Conservation (phyloP, 2,888 invertebrate species). For the Sminthurides aquaticus region DNA sequence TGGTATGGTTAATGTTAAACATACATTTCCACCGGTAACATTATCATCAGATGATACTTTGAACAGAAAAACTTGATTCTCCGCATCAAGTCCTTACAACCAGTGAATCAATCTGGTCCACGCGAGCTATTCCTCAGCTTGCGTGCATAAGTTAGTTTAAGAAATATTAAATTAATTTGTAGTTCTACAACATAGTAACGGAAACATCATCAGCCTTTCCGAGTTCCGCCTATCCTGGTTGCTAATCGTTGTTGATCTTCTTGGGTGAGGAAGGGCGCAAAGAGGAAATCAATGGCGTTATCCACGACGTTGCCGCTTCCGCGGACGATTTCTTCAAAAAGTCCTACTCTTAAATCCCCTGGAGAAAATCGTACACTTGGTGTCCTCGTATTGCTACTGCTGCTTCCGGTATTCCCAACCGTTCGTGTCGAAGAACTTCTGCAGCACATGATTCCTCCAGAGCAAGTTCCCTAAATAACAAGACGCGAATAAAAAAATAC, state of each 20-base stretch:
- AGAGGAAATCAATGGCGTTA: conserved; percentile 40
- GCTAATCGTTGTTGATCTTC: conserved; percentile 41
- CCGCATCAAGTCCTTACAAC: no score
- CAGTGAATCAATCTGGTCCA: no score
- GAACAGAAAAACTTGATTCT: no score
- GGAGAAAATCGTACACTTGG: conserved; percentile 24
- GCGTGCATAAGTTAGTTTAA: no score
- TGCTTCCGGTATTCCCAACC: conserved; percentile 1
- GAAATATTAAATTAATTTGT: no score
- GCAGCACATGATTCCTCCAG: conserved; percentile 37
- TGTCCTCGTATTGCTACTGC: conserved; percentile 17
- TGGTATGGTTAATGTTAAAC: no score
- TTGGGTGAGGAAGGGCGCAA: conserved; percentile 35
- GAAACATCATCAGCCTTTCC: no score
- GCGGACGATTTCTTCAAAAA: conserved; percentile 37
- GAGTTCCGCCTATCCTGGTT: conserved; percentile 23
- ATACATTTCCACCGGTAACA: no score
- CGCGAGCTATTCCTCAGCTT: no score
- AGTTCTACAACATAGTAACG: no score
- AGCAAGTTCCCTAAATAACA: conserved; percentile 37
- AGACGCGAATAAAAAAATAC: not conserved
- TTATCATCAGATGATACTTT: no score
- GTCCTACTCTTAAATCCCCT: conserved; percentile 30
- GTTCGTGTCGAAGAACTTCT: conserved; percentile 22
- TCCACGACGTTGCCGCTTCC: conserved; percentile 36